Evolutionary conservation across 64 coral and sea anemone species (phyloP).

Genomic region (Porites lutea): DNA sequence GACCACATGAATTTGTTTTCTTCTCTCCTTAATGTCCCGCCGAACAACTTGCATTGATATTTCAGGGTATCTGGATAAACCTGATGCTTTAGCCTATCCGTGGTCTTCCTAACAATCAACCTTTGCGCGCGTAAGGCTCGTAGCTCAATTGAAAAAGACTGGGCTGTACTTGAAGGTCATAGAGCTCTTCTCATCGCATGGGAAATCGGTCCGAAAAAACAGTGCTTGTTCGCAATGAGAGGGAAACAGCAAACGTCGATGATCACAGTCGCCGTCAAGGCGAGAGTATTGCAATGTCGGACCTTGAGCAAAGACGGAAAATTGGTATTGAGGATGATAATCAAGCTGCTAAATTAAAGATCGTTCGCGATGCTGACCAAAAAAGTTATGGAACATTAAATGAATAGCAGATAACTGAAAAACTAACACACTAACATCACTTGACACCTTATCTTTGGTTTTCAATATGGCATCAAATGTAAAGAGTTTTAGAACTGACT

Average conservation of each 20-base stretch:
- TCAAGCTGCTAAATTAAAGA: constrained; percentile 41
- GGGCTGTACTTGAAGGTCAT: constrained; percentile 75
- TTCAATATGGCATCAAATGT: too few relatives aligned
- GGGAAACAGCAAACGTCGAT: not conserved
- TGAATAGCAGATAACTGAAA: constrained; percentile 25
- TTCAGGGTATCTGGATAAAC: constrained; percentile 98
- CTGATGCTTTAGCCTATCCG: constrained; percentile 67
- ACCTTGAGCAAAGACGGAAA: not conserved
- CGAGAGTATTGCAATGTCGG: constrained; percentile 21
- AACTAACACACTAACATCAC: not conserved
- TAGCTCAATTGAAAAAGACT: constrained; percentile 89
- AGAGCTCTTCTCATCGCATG: constrained; percentile 57
- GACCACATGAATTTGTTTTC: constrained; percentile 53
- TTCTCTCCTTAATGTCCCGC: constrained; percentile 30
- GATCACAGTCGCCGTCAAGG: constrained; percentile 14
- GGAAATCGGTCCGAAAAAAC: constrained; percentile 20
- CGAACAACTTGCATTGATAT: constrained; percentile 84
- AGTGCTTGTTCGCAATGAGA: constrained; percentile 8
- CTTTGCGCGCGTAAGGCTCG: constrained; percentile 74
- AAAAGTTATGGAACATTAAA: constrained; percentile 70
- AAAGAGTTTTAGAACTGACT: too few relatives aligned
- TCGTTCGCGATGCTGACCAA: constrained; percentile 27
- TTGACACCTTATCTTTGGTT: too few relatives aligned
- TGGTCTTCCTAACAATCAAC: constrained; percentile 91
- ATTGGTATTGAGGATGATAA: constrained; percentile 18